These are phyloP conservation scores for Esox niger DNA, from an alignment of 2,113 vertebrate genomes.

Conservation along the genomic window DNA sequence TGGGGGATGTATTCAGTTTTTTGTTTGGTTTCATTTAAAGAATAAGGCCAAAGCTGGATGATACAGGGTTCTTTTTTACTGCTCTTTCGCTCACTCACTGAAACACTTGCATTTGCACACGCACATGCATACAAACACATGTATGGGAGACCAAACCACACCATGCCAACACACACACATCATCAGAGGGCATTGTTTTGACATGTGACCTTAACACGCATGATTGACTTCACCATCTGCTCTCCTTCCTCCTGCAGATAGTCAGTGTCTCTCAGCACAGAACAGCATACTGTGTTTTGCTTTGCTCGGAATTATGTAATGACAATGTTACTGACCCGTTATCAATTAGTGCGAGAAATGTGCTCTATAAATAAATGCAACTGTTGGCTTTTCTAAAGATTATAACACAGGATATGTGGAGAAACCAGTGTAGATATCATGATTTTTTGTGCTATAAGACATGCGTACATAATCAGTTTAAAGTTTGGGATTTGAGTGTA, in stretches of 20 bases:
- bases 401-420: neutral
- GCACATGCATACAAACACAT: neutral
- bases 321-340: conserved; percentile 48
- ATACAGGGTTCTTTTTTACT: neutral
- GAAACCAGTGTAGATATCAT: too few species aligned
- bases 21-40: neutral
- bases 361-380: too few species aligned
- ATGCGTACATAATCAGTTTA: neutral
- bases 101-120: neutral
- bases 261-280: conserved; percentile 42
- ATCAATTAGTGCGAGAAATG: conserved; percentile 31
- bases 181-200: conserved; percentile 18
- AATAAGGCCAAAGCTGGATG: neutral
- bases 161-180: neutral
- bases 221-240: conserved; percentile 64
- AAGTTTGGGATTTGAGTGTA: too few species aligned
- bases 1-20: neutral
- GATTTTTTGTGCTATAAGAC: too few species aligned
- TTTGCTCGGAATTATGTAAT: conserved; percentile 39
- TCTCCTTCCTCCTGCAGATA: conserved; percentile 38
- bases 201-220: conserved; percentile 46
- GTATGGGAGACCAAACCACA: too few species aligned
- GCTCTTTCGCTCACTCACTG: neutral
- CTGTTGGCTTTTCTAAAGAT: neutral
- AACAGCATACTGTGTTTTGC: conserved; percentile 28